A percentile compares a stretch with the other conserved stretches of the same genome.
Conservation (phyloP, 2,113 vertebrate species). For the Peromyscus maniculatus region DNA sequence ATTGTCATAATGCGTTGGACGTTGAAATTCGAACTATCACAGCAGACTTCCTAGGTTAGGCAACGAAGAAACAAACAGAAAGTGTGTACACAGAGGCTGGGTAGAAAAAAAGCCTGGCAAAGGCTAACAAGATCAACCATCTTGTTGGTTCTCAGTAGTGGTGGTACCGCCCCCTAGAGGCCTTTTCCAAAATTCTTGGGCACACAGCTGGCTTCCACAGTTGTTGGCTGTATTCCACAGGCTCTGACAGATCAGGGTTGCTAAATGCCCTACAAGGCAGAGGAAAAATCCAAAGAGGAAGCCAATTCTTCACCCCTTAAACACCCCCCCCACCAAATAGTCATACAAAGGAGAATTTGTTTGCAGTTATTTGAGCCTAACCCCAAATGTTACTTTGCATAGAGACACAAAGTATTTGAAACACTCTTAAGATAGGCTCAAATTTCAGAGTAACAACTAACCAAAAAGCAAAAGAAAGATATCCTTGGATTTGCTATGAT, state of each 20-base stretch:
- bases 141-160: conserved; percentile 33
- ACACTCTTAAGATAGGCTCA: neutral
- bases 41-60: neutral
- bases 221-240: neutral
- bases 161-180: conserved; percentile 47
- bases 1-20: neutral
- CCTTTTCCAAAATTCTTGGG: conserved; percentile 48
- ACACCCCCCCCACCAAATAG: neutral
- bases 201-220: neutral
- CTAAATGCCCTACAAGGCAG: neutral
- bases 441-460: conserved; percentile 26
- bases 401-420: neutral
- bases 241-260: neutral
- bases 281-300: neutral
- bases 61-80: neutral
- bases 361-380: conserved; percentile 1
- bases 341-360: neutral
- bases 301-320: neutral
- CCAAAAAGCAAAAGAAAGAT: neutral
- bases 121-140: neutral
- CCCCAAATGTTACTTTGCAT: neutral
- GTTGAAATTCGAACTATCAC: neutral
- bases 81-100: neutral
- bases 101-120: neutral
- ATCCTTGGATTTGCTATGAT: neutral